phyloP scores from a whole-genome alignment of 2,888 invertebrate species.

The Melieria crassipennis region DNA sequence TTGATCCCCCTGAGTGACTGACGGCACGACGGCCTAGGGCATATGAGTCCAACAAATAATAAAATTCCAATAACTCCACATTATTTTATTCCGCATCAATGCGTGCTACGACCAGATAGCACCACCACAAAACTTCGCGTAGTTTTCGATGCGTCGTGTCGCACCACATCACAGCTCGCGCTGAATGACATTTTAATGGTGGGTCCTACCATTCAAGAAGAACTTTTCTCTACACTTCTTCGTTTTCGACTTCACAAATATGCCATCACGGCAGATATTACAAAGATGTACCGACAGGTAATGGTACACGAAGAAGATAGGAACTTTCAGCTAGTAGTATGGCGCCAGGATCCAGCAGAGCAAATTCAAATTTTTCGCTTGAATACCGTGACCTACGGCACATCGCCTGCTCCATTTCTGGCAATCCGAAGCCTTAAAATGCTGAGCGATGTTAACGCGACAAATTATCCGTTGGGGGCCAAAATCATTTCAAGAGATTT shows the following conservation, averaged over 20 bases:
- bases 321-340: conserved; percentile 21
- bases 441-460: too few relatives aligned
- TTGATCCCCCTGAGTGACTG: too few relatives aligned
- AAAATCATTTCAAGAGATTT: too few relatives aligned
- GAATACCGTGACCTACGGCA: too few relatives aligned
- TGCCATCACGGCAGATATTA: conserved; percentile 2
- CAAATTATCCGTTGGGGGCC: too few relatives aligned
- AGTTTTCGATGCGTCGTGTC: conserved; percentile 22
- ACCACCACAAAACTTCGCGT: conserved; percentile 23
- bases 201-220: conserved; percentile 15
- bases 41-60: conserved; percentile 30
- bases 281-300: conserved; percentile 20
- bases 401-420: too few relatives aligned
- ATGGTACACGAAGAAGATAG: conserved; percentile 22
- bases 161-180: conserved; percentile 21
- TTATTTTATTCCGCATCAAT: conserved; percentile 33
- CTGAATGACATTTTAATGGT: conserved; percentile 38
- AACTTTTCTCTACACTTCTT: background rate
- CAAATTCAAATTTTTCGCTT: background rate
- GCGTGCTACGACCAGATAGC: conserved; percentile 9
- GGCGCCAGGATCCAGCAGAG: conserved; percentile 7
- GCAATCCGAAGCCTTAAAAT: too few relatives aligned
- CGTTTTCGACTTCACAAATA: background rate
- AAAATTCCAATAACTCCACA: conserved; percentile 17
- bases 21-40: too few relatives aligned